Evolutionary conservation across 2,888 invertebrate genomes (phyloP).

Genomic region (Apeira syringaria): DNA sequence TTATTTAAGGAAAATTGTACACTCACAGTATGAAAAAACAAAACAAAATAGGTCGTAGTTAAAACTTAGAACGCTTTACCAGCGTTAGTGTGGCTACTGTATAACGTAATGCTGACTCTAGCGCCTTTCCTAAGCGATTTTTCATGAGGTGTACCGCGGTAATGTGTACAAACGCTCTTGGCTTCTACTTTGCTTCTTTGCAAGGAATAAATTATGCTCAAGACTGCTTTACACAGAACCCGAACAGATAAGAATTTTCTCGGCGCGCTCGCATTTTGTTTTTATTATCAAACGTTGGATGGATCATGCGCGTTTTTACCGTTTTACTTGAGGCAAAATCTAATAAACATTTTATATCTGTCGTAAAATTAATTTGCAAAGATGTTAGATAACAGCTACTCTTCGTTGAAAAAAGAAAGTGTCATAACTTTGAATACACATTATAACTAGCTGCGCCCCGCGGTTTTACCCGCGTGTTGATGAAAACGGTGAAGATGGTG

Average conservation of each 20-base stretch:
- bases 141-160: constrained; percentile 77
- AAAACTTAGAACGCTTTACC: constrained; percentile 35
- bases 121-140: constrained; percentile 77
- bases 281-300: constrained; percentile 30
- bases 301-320: constrained; percentile 28
- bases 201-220: constrained; percentile 78
- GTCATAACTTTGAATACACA: no score
- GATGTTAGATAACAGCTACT: no score
- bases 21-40: no score
- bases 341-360: constrained; percentile 18
- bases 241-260: constrained; percentile 54
- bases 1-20: no score
- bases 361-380: constrained; percentile 13
- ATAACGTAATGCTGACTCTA: constrained; percentile 52
- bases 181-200: constrained; percentile 72
- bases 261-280: constrained; percentile 23
- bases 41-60: constrained; percentile 27
- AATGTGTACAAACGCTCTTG: constrained; percentile 79
- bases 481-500: no score
- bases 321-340: constrained; percentile 25
- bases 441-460: no score
- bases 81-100: constrained; percentile 33
- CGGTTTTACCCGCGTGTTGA: no score
- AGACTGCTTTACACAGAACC: constrained; percentile 59
- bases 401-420: no score